These are phyloP conservation scores for Aspiorhynchus laticeps DNA, from an alignment of 2,113 vertebrate species.

Conservation along the genomic window DNA sequence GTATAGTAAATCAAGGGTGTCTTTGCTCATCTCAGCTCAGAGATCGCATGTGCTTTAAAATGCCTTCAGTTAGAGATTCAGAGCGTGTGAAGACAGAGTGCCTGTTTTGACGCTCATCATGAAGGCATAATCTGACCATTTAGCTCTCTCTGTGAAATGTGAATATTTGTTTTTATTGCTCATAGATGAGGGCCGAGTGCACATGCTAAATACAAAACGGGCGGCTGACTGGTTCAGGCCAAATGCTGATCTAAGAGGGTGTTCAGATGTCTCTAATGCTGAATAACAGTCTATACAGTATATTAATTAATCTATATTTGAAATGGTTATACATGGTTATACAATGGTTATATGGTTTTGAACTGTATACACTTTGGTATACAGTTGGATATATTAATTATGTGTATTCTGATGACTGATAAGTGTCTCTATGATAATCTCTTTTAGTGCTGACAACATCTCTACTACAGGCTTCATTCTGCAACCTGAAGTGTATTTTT, in stretches of 20 bases:
- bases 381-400: neutral
- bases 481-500: neutral
- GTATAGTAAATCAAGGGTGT: conserved; percentile 67
- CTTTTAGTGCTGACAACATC: too few relatives aligned
- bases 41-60: conserved; percentile 72
- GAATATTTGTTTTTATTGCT: conserved; percentile 51
- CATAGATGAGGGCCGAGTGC: neutral
- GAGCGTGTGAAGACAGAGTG: conserved; percentile 60
- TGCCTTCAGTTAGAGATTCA: conserved; percentile 70
- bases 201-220: neutral
- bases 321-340: too few relatives aligned
- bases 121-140: conserved; percentile 67
- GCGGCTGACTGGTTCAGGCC: neutral
- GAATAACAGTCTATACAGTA: neutral
- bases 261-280: neutral
- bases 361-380: too few relatives aligned
- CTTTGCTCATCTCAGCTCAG: conserved; percentile 65
- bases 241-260: neutral
- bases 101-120: conserved; percentile 70
- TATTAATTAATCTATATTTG: too few relatives aligned
- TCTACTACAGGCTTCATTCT: neutral
- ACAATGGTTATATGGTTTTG: too few relatives aligned
- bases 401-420: neutral
- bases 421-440: neutral
- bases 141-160: conserved; percentile 63